Evolutionary conservation across 2,888 invertebrate genomes (phyloP), one percentile per base, ranked within the genome.

Genomic region (Minunthozetes semirufus): DNA sequence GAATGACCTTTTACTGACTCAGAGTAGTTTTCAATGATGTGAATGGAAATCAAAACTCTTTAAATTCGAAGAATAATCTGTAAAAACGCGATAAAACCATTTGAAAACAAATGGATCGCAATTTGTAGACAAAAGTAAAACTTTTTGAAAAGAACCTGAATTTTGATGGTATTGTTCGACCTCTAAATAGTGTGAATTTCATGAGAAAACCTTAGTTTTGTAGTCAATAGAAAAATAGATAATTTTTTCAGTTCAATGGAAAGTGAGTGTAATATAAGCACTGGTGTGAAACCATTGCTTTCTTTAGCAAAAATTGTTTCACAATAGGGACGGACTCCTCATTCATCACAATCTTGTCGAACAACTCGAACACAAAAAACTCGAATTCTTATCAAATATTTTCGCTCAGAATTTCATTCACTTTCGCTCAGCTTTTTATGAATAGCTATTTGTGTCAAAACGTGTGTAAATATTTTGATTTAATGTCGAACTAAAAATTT

Each of bases 261-360:
- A n/a, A n/a, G 9, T 22, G 6, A 53, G 42, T 42, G 25, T 8
- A 25, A 11, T 6, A 11, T 50, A 46, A 72, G n/a, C 53, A 72
- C 25, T 72, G 29, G 29, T 72, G 50, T 72, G 72, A 72, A 72
- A 59, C 13, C 59, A 27, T 59, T 59, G 27, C 25, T 27, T 59
- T 59, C 19, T 27, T 27, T 27, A 27, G 15, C 1, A 13, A n/a
- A 27, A 59, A 59, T 59, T 59, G 27, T 27, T 59, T 1, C 27
- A 59, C 59, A 59, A 59, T 9, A 59, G 22, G 19, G 59, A 59
- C 5, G 8, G 27, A 25, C n/a, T 50, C n/a, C 19, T 50, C 50
- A 50, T 50, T 50, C 50, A 50, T 50, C 19, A 50, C 50, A 50
- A 50, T 50, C 50, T 19, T n/a, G 50, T 50, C 50, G 19, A 50